Percentiles rank a stretch among this genome's conserved stretches.
These are phyloP conservation scores for Glomeris maerens DNA, from an alignment of 1,140 invertebrate genomes.

Conservation along the genomic window DNA sequence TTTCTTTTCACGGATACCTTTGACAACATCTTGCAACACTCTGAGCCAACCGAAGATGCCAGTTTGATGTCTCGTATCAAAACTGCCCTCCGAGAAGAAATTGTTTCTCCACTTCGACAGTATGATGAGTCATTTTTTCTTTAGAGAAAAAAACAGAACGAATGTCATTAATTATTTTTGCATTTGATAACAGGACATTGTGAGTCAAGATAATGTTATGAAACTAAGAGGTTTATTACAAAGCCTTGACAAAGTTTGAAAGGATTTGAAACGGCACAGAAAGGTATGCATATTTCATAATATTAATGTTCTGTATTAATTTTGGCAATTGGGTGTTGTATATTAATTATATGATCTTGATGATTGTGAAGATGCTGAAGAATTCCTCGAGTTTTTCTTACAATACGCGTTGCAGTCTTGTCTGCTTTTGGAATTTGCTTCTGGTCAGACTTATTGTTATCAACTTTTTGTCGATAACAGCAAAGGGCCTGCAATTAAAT, in stretches of 20 bases:
- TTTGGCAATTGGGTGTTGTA: not conserved
- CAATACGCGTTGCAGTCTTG: constrained; percentile 78
- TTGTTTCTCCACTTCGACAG: constrained; percentile 78
- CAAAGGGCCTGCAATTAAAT: constrained; percentile 63
- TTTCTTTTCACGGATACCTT: constrained; percentile 91
- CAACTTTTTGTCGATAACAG: constrained; percentile 94
- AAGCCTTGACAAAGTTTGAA: constrained; percentile 65
- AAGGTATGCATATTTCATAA: constrained; percentile 42
- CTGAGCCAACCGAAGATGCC: constrained; percentile 55
- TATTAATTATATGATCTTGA: not conserved
- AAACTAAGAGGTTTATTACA: constrained; percentile 75
- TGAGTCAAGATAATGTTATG: constrained; percentile 89
- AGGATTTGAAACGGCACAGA: constrained; percentile 78
- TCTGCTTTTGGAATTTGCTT: constrained; percentile 72
- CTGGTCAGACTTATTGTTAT: constrained; percentile 84
- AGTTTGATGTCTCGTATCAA: constrained; percentile 73
- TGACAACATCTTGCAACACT: constrained; percentile 68
- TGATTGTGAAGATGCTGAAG: constrained; percentile 65
- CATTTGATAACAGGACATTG: constrained; percentile 44
- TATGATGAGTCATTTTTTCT: constrained; percentile 19
- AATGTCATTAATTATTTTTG: not conserved
- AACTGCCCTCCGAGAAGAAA: constrained; percentile 78
- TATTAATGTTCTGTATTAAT: too few species aligned
- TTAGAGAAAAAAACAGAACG: not conserved
- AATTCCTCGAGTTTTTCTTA: constrained; percentile 84